Evolutionary conservation across 2,888 invertebrate species (phyloP), one percentile per base, ranked within the genome.

Genomic region (Autographa pulchrina): DNA sequence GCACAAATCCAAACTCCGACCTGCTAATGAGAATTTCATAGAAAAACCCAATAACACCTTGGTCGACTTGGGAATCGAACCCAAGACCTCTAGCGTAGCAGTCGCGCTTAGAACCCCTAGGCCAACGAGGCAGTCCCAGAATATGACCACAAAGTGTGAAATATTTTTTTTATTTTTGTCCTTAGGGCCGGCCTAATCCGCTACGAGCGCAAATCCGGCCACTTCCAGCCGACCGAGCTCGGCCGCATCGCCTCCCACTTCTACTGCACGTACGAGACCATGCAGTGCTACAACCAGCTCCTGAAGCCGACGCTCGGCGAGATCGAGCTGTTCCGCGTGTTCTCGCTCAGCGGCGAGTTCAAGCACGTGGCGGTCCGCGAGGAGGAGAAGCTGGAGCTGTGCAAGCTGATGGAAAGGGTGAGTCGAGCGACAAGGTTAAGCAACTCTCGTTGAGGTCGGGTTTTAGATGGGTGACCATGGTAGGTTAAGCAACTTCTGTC

Each of bases 171-270:
- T 25, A 25, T 61, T 65, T 52, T 61, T 62, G n/a, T 69, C 68
- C 61, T 3, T 89, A 98, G 99, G 81, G 98, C 98, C 86, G 99
- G 99, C n/a, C 96, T 99, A 0, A 96, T 99, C 16, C 99, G 99
- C 84, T 99, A 99, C 92, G 99, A 99, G 86, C 97, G 99, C 16
- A 99, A 99, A 91, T 98, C 98, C 2, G 99, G 99, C 1, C 98
- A 98, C 83, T 96, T 97, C 82, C 97, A 98, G 89, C 97, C 98
- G 0, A 99, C 99, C 0, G 99, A 99, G 93, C 96, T 99, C 13
- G 99, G 99, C 0, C 97, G 99, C 52, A 99, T 99, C 88, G 99
- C 99, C 5, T 99, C 99, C 0, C 99, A 99, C 96, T 99, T 98
- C 96, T 99, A 99, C 94, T 99, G 99, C 90, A 99, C 99, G 0